Evolutionary conservation across 2,113 vertebrate genomes (phyloP), one percentile per base, ranked within the genome.

Genomic region (Neotoma lepida): DNA sequence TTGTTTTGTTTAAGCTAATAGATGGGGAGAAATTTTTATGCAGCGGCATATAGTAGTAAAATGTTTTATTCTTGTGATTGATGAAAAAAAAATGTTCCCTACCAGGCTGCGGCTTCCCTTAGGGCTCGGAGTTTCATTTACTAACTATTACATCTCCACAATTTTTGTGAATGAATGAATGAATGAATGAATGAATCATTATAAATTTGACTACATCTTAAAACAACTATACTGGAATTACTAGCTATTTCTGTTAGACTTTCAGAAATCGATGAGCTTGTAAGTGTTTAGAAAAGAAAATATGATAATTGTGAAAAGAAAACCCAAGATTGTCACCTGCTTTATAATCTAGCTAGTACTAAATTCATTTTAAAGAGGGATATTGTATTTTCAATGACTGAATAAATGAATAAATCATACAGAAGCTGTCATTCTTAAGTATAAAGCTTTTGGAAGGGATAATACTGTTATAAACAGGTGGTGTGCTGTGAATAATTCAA

Each of bases 401-500:
- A 93, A 96, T 93, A 85, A 92, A 89, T 90, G 93, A 93, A 90
- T 88, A 92, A 88, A 86, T 96, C 86, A 94, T 91, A 84, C 30
- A 89, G 56, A 97, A 89, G 76, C 73, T 51, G 49, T 96, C 96
- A 96, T 95, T 95, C 66, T 71, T 89, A 96, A 97, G 87, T 71
- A 61, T 89, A 87, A 89, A 88, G 80, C 88, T 95, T 97, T 89
- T 96, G 92, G 96, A 97, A 97, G 96, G 68, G 87, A 97, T 97
- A 98, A 97, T 81, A 95, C 68, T 94, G 88, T 97, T 97, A 96
- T 87, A 93, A 96, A 94, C 84, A 96, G 94, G 89, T 93, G 71
- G 44, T 95, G 68, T 93, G 64, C 95, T 94, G 77, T 96, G 68
- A 96, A 96, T 97, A 98, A 98, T 96, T 88, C 86, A 97, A 96